Percentiles rank a stretch among this genome's conserved stretches.
These are phyloP conservation scores for Petrocephalus microphthalmus DNA, from an alignment of 2,113 vertebrate genomes.

Conservation along the genomic window DNA sequence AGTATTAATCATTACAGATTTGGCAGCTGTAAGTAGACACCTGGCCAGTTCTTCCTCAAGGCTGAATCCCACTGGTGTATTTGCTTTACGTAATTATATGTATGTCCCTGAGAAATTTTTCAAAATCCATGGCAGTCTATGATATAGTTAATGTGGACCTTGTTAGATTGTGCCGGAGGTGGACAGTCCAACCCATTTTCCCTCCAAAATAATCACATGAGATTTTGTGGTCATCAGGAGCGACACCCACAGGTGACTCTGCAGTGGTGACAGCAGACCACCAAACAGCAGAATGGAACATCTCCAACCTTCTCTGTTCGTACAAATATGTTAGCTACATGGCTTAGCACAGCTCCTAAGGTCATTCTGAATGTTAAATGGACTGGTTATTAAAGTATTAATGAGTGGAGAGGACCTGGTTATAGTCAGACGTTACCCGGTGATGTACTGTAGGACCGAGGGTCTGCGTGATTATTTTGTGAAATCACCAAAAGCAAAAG, in stretches of 20 bases:
- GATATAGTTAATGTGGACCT: neutral
- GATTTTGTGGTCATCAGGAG: conserved; percentile 42
- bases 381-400: neutral
- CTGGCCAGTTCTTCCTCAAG: neutral
- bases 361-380: neutral
- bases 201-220: conserved; percentile 32
- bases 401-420: neutral
- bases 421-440: neutral
- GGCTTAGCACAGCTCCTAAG: neutral
- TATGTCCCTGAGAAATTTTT: conserved; percentile 38
- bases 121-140: conserved; percentile 18
- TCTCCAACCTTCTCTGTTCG: conserved; percentile 41
- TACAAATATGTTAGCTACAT: conserved; percentile 15
- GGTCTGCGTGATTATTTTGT: conserved; percentile 51
- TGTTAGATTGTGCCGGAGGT: neutral
- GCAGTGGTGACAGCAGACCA: conserved; percentile 30
- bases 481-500: conserved; percentile 39
- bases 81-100: conserved; percentile 5
- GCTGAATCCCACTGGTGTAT: neutral
- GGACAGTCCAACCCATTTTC: conserved; percentile 13
- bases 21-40: neutral
- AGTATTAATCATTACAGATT: neutral
- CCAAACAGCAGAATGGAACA: conserved; percentile 31
- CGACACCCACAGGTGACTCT: conserved; percentile 48
- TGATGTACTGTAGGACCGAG: conserved; percentile 15